phyloP scores from a whole-genome alignment of 2,797 vertebrate genomes.

The Potorous gilbertii region DNA sequence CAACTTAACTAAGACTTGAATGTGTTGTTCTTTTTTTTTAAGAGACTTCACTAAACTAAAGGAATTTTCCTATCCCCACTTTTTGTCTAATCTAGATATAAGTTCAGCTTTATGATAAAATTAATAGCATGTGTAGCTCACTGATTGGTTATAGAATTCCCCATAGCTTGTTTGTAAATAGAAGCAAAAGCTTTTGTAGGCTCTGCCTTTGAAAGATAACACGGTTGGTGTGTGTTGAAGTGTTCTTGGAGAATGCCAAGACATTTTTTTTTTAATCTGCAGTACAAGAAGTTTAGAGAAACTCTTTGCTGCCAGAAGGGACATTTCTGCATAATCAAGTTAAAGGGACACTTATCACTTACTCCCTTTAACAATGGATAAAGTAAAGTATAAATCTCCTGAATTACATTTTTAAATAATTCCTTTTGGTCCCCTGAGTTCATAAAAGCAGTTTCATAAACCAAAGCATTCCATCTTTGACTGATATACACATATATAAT shows the following conservation, averaged over 20 bases:
- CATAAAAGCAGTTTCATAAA: constrained; percentile 41
- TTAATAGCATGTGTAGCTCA: background rate
- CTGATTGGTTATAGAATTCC: background rate
- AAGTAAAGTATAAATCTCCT: background rate
- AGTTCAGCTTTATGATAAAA: background rate
- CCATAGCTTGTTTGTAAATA: background rate
- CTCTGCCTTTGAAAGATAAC: background rate
- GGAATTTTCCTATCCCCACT: background rate
- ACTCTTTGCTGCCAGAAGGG: background rate
- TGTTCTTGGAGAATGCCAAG: background rate
- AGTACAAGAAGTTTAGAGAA: background rate
- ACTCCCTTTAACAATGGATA: background rate
- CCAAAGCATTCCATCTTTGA: background rate
- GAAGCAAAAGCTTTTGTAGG: background rate
- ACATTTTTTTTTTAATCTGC: background rate
- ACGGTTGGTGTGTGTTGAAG: rapidly evolving
- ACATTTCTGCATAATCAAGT: constrained; percentile 36
- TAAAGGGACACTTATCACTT: background rate
- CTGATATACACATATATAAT: background rate
- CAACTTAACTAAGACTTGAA: background rate
- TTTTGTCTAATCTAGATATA: background rate
- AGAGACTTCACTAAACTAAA: background rate
- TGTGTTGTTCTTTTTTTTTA: background rate
- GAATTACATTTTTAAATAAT: constrained; percentile 19
- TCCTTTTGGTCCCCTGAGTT: constrained; percentile 28